These are phyloP conservation scores for Brachionus sp. DNA, from an alignment of 1,140 invertebrate genomes.

Conservation along the genomic window DNA sequence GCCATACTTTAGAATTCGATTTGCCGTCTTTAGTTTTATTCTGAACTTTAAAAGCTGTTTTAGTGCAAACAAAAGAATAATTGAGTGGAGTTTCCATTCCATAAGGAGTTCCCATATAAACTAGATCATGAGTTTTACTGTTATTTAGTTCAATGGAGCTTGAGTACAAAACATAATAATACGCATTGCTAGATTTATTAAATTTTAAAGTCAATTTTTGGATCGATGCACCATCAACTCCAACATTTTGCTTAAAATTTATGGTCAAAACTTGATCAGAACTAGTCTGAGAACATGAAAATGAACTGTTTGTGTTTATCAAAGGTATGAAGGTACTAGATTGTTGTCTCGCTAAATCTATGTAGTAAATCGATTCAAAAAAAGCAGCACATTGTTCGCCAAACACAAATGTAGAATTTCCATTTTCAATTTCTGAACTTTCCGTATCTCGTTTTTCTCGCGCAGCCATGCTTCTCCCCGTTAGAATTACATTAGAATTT, in stretches of 20 bases:
- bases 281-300: not conserved
- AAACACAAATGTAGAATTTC: not conserved
- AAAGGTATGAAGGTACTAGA: not conserved
- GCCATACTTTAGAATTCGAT: conserved; percentile 3
- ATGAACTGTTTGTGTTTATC: not conserved
- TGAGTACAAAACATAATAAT: not conserved
- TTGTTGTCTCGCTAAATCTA: not conserved
- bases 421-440: not conserved
- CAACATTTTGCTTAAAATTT: not conserved
- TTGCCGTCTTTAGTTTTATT: not conserved
- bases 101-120: conserved; percentile 15
- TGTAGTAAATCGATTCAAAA: conserved; percentile 22
- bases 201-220: not conserved
- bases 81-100: conserved; percentile 35
- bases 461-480: not conserved
- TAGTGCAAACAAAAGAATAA: conserved; percentile 44
- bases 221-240: not conserved
- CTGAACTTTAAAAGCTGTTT: not conserved
- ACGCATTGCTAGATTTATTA: not conserved
- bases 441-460: not conserved
- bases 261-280: not conserved
- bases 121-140: not conserved
- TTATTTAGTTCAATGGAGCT: not conserved
- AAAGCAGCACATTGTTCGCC: conserved; percentile 26
- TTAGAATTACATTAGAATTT: not conserved